Base-by-base conservation (phyloP, 2,888 invertebrate genomes). In the Anthophora plumipes region DNA sequence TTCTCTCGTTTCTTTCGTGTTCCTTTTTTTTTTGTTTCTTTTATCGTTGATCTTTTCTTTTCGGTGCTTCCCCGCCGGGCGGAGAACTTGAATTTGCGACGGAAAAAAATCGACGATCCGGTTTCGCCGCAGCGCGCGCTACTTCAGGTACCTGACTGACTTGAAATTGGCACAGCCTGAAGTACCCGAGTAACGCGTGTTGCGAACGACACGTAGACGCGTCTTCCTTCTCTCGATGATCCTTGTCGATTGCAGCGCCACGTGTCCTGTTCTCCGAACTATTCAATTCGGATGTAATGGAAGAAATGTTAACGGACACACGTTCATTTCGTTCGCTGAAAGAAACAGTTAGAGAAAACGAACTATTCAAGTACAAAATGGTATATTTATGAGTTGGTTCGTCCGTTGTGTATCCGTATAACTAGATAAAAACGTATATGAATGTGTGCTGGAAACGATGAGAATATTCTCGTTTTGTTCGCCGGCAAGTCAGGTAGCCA, bases 71-170 rank as follows among this genome's bases (percentile, higher is more conserved):
- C n/a, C 37, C 31, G 1, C 37, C 11, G 9, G 14, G 9, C 5
- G 17, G 5, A 31, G 31, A 20, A 50, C 12, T 52, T 1, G 50
- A 48, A 50, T 63, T 31, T 11, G n/a, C 12, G 20, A 37, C 7
- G 25, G n/a, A n/a, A 31, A 60, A 60, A 60, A 52, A 41, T 43
- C 69, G 85, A 48, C 59, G 87, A 60, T 83, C 69, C 43, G 55
- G 77, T 83, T 88, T 85, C 85, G 94, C 94, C 95, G 95, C 97
- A 94, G 95, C 98, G 98, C 98, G 98, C 98, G 98, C 98, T 98
- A 98, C 98, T 98, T 98, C 98, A 97, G 98, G 98, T 98, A 98
- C 98, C 98, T 98, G 98, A 98, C 98, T 98, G 94, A 93, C 93
- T 94, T 83, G 77, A 72, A 93, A 94, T 66, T 79, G 93, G 94